Conservation (phyloP, 1,140 invertebrate species). For the Asbolus verrucosus region DNA sequence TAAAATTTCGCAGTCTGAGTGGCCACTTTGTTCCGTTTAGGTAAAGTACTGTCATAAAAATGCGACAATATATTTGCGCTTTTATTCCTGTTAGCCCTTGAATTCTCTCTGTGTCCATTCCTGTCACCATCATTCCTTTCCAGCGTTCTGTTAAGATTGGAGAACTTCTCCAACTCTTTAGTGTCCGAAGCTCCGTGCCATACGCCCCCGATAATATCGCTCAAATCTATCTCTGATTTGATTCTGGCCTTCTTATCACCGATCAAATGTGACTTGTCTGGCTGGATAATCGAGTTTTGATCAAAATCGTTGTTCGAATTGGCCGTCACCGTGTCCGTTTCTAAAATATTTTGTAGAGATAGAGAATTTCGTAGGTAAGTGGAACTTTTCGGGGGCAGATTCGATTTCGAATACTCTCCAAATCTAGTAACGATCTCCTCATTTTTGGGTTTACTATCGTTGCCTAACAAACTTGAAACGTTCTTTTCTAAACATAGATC, state of each 20-base stretch:
- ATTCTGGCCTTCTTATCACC: constrained; percentile 52
- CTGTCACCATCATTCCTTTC: constrained; percentile 57
- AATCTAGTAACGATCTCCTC: constrained; percentile 59
- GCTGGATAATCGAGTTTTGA: constrained; percentile 62
- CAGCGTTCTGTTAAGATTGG: constrained; percentile 52
- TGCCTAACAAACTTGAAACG: constrained; percentile 48
- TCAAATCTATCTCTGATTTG: constrained; percentile 63
- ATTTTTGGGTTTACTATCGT: constrained; percentile 52
- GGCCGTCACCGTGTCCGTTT: constrained; percentile 51
- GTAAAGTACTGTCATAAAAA: constrained; percentile 51
- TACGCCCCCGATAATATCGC: constrained; percentile 63
- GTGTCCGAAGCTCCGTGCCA: constrained; percentile 62
- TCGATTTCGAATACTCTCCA: constrained; percentile 53
- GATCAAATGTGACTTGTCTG: constrained; percentile 60
- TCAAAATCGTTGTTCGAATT: constrained; percentile 65
- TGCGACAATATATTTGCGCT: constrained; percentile 59
- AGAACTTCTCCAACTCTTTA: constrained; percentile 48
- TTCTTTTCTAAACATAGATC: constrained; percentile 56
- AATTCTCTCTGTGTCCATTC: constrained; percentile 26
- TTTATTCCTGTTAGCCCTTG: constrained; percentile 54
- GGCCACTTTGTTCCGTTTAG: constrained; percentile 14
- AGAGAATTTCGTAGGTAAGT: constrained; percentile 57
- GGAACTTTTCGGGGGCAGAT: constrained; percentile 47
- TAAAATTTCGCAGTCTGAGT: constrained; percentile 15
- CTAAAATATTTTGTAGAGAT: constrained; percentile 61